Percentiles rank a stretch among this genome's conserved stretches.
Conservation (phyloP, 2,888 invertebrate species). For the Gari tellinella region DNA sequence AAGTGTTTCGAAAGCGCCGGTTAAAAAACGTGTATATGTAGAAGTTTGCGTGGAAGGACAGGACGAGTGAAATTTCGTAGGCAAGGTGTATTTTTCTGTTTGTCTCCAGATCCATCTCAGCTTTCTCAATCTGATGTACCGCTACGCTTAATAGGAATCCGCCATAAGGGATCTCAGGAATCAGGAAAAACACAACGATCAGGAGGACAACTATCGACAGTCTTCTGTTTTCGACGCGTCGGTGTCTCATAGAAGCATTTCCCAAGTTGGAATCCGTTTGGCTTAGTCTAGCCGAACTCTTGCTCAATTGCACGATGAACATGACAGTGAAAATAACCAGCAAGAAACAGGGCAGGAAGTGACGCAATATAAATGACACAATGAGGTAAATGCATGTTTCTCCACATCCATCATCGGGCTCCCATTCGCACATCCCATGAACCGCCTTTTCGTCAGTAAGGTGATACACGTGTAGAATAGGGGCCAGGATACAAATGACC, state of each 20-base stretch:
- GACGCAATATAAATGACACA: slow-evolving; percentile 22
- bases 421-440: slow-evolving; percentile 19
- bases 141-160: slow-evolving; percentile 15
- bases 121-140: too few species aligned
- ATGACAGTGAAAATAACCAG: slow-evolving; percentile 35
- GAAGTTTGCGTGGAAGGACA: slow-evolving; percentile 51
- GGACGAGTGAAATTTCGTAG: slow-evolving; percentile 35
- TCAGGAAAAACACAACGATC: slow-evolving; percentile 48
- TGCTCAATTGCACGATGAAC: slow-evolving; percentile 11
- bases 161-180: slow-evolving; percentile 58
- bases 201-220: slow-evolving; percentile 43
- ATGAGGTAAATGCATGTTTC: slow-evolving; percentile 12
- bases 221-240: slow-evolving; percentile 29
- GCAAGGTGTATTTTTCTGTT: slow-evolving; percentile 26
- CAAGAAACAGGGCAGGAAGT: slow-evolving; percentile 44
- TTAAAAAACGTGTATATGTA: slow-evolving; percentile 45
- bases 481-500: slow-evolving; percentile 22
- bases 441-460: slow-evolving; percentile 21
- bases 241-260: not conserved
- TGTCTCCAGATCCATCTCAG: not conserved
- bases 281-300: not conserved
- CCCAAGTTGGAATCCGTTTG: not conserved
- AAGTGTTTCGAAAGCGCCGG: slow-evolving; percentile 19
- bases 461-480: slow-evolving; percentile 28
- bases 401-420: slow-evolving; percentile 5